phyloP scores from a whole-genome alignment of 2,113 vertebrate species.

The Vulpes vulpes region DNA sequence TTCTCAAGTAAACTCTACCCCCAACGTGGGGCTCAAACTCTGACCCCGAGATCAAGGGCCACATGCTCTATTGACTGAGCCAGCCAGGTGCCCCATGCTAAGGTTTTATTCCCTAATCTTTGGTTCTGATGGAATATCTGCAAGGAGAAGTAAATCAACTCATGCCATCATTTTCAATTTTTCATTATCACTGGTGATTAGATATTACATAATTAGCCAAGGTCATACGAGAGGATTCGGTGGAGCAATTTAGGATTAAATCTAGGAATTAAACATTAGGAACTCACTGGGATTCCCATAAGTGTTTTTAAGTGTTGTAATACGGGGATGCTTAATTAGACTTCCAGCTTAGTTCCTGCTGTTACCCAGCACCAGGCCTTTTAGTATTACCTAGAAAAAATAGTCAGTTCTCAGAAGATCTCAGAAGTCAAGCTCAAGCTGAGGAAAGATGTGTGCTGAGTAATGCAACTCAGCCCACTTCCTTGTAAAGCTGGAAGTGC shows the following conservation, averaged over 20 bases:
- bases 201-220: slow-evolving; percentile 47
- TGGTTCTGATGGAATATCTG: not conserved
- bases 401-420: slow-evolving; percentile 56
- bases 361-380: slow-evolving; percentile 44
- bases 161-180: not conserved
- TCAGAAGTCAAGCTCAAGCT: not conserved
- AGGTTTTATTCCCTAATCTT: not conserved
- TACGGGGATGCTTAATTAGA: slow-evolving; percentile 55
- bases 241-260: slow-evolving; percentile 49
- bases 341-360: slow-evolving; percentile 41
- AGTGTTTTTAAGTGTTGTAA: slow-evolving; percentile 49
- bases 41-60: not conserved
- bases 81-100: not conserved
- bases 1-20: not conserved
- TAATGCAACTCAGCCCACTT: not conserved
- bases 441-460: slow-evolving; percentile 65
- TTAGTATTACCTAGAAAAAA: slow-evolving; percentile 53
- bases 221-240: slow-evolving; percentile 1
- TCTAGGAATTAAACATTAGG: slow-evolving; percentile 53
- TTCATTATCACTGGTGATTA: not conserved
- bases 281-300: slow-evolving; percentile 45
- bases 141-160: not conserved
- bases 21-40: not conserved
- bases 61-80: not conserved
- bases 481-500: not conserved